phyloP scores from a whole-genome alignment of 2,888 invertebrate genomes.

The Norana najaformis region DNA sequence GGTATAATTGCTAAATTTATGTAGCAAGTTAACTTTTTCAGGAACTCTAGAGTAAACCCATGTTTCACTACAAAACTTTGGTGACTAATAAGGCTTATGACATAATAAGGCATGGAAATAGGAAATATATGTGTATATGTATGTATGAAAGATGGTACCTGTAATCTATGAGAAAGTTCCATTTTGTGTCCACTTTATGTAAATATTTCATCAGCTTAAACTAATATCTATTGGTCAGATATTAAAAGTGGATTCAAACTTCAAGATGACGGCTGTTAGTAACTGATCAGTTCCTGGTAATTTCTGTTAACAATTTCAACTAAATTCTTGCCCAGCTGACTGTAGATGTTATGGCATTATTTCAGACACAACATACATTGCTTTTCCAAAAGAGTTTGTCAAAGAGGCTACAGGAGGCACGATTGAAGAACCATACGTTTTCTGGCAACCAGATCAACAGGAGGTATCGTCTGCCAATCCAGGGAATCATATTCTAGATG shows the following conservation, averaged over 20 bases:
- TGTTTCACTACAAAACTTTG: background rate
- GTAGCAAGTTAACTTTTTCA: background rate
- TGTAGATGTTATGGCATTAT: background rate
- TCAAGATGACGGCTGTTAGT: background rate
- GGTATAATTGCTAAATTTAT: background rate
- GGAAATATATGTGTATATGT: too few species aligned
- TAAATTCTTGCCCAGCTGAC: background rate
- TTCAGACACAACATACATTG: constrained; percentile 20
- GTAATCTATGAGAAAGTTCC: too few species aligned
- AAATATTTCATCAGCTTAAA: background rate
- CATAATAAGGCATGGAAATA: too few species aligned
- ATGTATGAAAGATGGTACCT: background rate
- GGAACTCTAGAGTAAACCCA: background rate
- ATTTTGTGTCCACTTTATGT: background rate
- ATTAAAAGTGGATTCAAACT: background rate
- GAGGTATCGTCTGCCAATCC: background rate
- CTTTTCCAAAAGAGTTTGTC: constrained; percentile 19
- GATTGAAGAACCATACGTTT: constrained; percentile 7
- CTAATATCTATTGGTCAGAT: background rate
- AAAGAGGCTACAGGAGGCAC: constrained; percentile 16
- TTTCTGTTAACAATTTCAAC: background rate
- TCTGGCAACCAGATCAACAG: constrained; percentile 5
- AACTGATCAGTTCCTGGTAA: background rate
- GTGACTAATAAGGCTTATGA: too few species aligned
- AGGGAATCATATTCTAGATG: background rate